Percentiles rank a stretch among this genome's conserved stretches.
These are phyloP conservation scores for Coremacera marginata DNA, from an alignment of 2,888 invertebrate species.

Conservation along the genomic window DNA sequence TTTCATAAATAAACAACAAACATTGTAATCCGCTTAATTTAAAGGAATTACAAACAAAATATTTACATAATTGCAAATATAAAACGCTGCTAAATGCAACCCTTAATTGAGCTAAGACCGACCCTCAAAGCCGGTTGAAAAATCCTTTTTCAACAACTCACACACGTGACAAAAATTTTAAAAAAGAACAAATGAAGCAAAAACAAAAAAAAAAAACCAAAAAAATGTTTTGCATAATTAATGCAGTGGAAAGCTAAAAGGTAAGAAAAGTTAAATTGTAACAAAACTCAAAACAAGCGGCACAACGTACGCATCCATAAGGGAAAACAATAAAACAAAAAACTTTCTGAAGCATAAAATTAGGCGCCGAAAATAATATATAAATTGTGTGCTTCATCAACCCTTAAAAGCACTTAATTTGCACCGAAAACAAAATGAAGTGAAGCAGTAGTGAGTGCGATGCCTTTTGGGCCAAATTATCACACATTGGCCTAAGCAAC, in stretches of 20 bases:
- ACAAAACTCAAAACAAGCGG: not conserved
- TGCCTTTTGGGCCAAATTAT: constrained; percentile 46
- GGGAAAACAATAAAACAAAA: not conserved
- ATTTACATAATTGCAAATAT: constrained; percentile 64
- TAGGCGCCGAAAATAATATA: constrained; percentile 11
- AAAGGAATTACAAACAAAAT: constrained; percentile 61
- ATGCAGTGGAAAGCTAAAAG: constrained; percentile 48
- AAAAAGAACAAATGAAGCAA: constrained; percentile 31
- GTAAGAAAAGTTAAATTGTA: constrained; percentile 31
- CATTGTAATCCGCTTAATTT: constrained; percentile 67
- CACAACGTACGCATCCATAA: not conserved
- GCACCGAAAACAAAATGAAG: constrained; percentile 33
- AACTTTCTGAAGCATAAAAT: constrained; percentile 18
- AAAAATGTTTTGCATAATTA: constrained; percentile 67
- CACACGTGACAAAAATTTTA: not conserved
- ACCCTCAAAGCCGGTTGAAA: not conserved
- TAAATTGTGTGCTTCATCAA: constrained; percentile 63
- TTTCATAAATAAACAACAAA: constrained; percentile 46
- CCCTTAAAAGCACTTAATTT: constrained; percentile 65
- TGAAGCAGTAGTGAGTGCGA: not conserved
- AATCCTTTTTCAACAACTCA: not conserved
- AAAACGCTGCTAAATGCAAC: constrained; percentile 44
- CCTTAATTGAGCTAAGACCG: not conserved
- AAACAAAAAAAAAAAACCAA: constrained; percentile 64
- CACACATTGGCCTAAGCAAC: constrained; percentile 61